Evolutionary conservation across 2,888 invertebrate species (phyloP), one percentile per base, ranked within the genome.

Genomic region (Furcula furcula): DNA sequence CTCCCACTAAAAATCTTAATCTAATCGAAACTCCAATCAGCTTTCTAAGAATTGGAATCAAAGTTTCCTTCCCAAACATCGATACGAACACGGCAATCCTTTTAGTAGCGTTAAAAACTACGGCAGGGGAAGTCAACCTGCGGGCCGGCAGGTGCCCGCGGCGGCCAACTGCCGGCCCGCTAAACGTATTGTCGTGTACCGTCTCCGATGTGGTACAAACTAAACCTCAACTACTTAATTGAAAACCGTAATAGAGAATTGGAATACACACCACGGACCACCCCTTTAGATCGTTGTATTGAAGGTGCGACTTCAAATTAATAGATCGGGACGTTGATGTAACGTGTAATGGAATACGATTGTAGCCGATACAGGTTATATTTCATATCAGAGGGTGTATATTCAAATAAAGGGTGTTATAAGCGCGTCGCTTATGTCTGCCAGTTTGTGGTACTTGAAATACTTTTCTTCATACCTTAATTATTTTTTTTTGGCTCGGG

Each of bases 121-220:
- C 50, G 59, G 57, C 63, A 59, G 75, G 67, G 67, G 65, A 78
- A 83, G 85, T 79, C 80, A 82, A 73, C 64, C 61, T 71, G 64
- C 64, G 69, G 65, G 58, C 66, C 62, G 49, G 53, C 43, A 57
- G 59, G 60, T 44, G 54, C 65, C 64, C 56, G 55, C 47, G 45
- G 57, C 68, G 64, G 59, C 61, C 62, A 45, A 40, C 45, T 38
- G 50, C 54, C 55, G 49, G 48, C 53, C 48, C 59, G 63, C 69
- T 85, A 86, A 87, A 83, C 68, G 85, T 83, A 86, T 86, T 82
- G 81, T 85, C 85, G 76, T 88, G 86, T 88, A 69, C 62, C 73
- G 64, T 70, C 62, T 65, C 76, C 71, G 68, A 67, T 77, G 78
- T 74, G 76, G 76, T 78, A 73, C 50, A 72, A 81, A 80, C 79